Evolutionary conservation across 2,888 invertebrate species (phyloP).

Genomic region (Phortica okadai): DNA sequence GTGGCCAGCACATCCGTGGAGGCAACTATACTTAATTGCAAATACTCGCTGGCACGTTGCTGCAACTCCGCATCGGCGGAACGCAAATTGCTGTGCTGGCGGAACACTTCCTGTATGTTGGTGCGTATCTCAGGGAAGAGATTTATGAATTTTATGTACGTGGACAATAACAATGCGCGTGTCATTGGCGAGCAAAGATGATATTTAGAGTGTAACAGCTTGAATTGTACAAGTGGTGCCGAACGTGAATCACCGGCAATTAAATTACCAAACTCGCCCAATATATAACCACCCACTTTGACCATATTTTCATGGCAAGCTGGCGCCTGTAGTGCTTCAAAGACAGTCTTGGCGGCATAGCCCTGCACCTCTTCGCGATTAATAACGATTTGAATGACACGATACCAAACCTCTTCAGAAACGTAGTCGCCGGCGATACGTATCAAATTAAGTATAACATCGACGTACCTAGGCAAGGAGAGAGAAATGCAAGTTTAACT

Average conservation of each 20-base stretch:
- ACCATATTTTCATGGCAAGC: conserved; percentile 99
- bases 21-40: conserved; percentile 96
- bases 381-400: conserved; percentile 99
- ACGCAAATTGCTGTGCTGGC: conserved; percentile 94
- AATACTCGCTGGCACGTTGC: conserved; percentile 98
- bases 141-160: conserved; percentile 99
- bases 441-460: conserved; percentile 98
- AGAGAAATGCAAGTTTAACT: neutral
- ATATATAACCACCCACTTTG: conserved; percentile 99
- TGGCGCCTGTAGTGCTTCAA: conserved; percentile 98
- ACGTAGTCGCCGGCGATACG: conserved; percentile 99
- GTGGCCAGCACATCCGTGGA: conserved; percentile 98
- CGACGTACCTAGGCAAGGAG: conserved; percentile 81
- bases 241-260: conserved; percentile 99
- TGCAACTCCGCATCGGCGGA: conserved; percentile 99
- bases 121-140: conserved; percentile 98
- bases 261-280: conserved; percentile 99
- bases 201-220: conserved; percentile 98
- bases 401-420: conserved; percentile 99
- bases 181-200: conserved; percentile 98
- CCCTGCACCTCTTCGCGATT: conserved; percentile 99
- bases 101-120: conserved; percentile 96
- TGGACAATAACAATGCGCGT: conserved; percentile 95
- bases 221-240: conserved; percentile 98
- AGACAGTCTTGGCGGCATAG: conserved; percentile 99